Evolutionary conservation across 2,888 invertebrate genomes (phyloP), one percentile per base, ranked within the genome.

Genomic region (Entomobrya proxima): DNA sequence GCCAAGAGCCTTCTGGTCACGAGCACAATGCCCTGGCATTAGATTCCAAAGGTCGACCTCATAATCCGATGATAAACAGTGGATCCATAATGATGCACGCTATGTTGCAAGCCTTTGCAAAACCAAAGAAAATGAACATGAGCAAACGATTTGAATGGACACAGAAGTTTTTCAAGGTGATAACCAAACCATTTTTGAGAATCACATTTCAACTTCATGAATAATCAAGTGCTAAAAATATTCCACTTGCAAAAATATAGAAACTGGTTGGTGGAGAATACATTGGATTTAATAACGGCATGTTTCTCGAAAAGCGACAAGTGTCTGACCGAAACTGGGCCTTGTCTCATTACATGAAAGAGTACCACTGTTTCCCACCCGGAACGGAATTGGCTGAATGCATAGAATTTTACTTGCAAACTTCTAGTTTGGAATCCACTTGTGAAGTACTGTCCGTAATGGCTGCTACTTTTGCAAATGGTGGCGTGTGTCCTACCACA

Each of bases 21-120:
- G 96, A 97, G 92, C 98, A 98, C 93, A 99, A 98, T 92, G 98
- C 98, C 93, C 94, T 99, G 88, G 95, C 97, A 90, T 94, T 99
- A 90, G 98, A 98, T 93, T n/a, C n/a, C 90, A 27, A 90, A 92
- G 92, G 91, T 67, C 91, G 91, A 82, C 92, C 92, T 11, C 92
- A 92, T 90, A 93, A 93, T 88, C 93, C 93, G 0, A 91, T 93
- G 91, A 91, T 92, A 24, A 92, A 92, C 87, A 91, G 92, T 32
- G 93, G 93, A 11, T 92, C 92, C 15, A 92, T 93, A 27, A 91
- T 92, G 35, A 91, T 91, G 1, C 91, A 91, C 55, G 91, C 92
- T 0, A 90, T 93, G 5, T 88, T 93, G 5, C 89, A 91, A 64
- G 78, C 86, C n/a, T 86, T 90, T 40, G 86, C 89, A n/a, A 76